phyloP scores from a whole-genome alignment of 2,113 vertebrate species.

The Paralichthys olivaceus region DNA sequence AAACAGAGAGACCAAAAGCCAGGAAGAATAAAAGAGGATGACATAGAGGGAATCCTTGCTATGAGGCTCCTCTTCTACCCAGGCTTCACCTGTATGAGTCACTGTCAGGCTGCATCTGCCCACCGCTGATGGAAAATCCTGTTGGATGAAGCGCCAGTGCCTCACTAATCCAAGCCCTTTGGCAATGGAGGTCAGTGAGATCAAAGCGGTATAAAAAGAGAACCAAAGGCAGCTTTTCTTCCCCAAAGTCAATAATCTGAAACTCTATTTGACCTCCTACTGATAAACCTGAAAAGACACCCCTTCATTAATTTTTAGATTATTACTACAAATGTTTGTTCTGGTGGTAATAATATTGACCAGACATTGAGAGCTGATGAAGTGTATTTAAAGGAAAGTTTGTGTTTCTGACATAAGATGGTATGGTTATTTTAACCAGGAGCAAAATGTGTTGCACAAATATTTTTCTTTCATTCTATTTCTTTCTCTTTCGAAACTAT shows the following conservation, averaged over 20 bases:
- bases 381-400: conserved; percentile 17
- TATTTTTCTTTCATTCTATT: too few relatives aligned
- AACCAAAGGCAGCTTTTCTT: conserved; percentile 50
- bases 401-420: not conserved
- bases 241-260: conserved; percentile 27
- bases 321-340: conserved; percentile 30
- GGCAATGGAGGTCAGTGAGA: conserved; percentile 51
- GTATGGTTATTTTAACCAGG: not conserved
- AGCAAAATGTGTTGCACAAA: too few relatives aligned
- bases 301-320: conserved; percentile 23
- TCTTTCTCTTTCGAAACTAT: too few relatives aligned
- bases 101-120: conserved; percentile 8
- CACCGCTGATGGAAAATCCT: conserved; percentile 41
- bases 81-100: conserved; percentile 30
- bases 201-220: conserved; percentile 31
- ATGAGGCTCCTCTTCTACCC: not conserved
- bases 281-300: conserved; percentile 14
- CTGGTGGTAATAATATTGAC: conserved; percentile 6
- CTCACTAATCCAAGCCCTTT: conserved; percentile 55
- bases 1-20: not conserved
- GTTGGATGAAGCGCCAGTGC: conserved; percentile 41
- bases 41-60: conserved; percentile 17
- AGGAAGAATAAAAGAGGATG: conserved; percentile 14
- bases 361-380: not conserved
- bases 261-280: conserved; percentile 41